Percentiles rank a stretch among this genome's conserved stretches.
Evolutionary conservation across 2,113 vertebrate species (phyloP).

Genomic region (Marmota monax): DNA sequence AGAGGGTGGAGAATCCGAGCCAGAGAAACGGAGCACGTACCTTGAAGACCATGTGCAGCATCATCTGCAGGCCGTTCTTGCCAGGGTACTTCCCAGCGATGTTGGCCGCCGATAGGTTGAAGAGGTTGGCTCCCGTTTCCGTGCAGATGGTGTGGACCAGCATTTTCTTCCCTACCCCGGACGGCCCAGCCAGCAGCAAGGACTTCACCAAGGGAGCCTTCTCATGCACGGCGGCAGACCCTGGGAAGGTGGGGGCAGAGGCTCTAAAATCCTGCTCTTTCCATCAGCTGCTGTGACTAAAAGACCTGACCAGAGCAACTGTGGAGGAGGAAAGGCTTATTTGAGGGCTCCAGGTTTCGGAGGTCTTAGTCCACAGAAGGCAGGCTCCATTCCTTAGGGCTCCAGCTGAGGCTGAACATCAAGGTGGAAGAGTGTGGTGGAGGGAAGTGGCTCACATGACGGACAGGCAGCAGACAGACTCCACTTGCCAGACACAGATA

Average conservation of each 20-base stretch:
- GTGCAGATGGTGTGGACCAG: slow-evolving; percentile 92
- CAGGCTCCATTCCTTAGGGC: too few relatives aligned
- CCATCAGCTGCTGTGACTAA: too few relatives aligned
- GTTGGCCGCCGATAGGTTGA: slow-evolving; percentile 88
- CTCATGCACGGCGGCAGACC: slow-evolving; percentile 89
- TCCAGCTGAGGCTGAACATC: too few relatives aligned
- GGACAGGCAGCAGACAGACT: too few relatives aligned
- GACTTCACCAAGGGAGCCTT: slow-evolving; percentile 90
- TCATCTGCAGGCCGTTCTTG: slow-evolving; percentile 86
- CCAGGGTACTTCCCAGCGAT: slow-evolving; percentile 89
- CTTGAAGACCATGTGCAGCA: slow-evolving; percentile 92
- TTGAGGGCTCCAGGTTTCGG: too few relatives aligned
- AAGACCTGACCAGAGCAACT: too few relatives aligned
- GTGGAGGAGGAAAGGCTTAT: too few relatives aligned
- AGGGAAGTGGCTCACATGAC: too few relatives aligned
- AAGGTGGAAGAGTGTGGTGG: too few relatives aligned
- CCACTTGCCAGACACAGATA: too few relatives aligned
- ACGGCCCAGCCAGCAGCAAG: slow-evolving; percentile 89
- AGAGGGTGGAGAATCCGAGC: accelerated
- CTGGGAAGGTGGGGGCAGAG: slow-evolving; percentile 79
- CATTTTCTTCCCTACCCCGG: slow-evolving; percentile 93
- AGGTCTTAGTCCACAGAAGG: too few relatives aligned
- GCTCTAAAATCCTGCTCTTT: background rate
- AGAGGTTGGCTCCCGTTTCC: slow-evolving; percentile 93
- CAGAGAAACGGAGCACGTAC: slow-evolving; percentile 18